Base-by-base conservation (phyloP, 23 tunicate genomes). In the Phallusia fumigata region DNA sequence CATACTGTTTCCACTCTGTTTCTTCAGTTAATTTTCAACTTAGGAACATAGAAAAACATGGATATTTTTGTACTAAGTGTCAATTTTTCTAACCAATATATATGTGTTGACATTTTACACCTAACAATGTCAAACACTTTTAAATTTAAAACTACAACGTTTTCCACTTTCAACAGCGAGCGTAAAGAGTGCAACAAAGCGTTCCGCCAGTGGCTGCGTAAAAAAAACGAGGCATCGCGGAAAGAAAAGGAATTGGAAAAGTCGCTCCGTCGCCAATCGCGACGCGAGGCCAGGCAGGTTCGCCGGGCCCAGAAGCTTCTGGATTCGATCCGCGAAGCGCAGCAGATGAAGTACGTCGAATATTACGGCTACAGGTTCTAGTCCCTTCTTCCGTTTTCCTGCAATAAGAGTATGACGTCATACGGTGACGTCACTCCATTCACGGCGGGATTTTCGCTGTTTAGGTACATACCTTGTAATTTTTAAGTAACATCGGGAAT, bases 341-440 rank as follows among this genome's bases (percentile, higher is more conserved):
- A 94, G 77, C 91, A 94, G 76, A 88, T 89, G 98, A 94, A 86
- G 79, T 94, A 94, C 47, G 90, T 94, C 33, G 94, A 94, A 50
- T 94, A 94, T 82, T 88, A 93, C 77, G 97, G 97, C 16, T 93
- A 93, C 52, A 76, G 97, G 75, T 79, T 87, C 44, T 92, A 80
- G 84, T 77, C 19, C 16, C 28, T 2, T 1, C 69, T 24, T 22
- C 69, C 15, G 3, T 13, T 58, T 58, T 6, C 69, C 69, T 58
- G 69, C 69, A 58, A 58, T 58, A 58, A 11, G 47, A 40, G 8
- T 40, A 5, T 40, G 47, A 40, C 47, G 47, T 40, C 47, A 40
- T 40, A 10, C 10, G 47, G 47, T 40, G 47, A 40, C 47, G 47
- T 40, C 47, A 40, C 47, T 40, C 10, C 10, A 3, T 40, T 40